Conservation (phyloP, 2,113 vertebrate genomes). For the Pollimyrus isidori region DNA sequence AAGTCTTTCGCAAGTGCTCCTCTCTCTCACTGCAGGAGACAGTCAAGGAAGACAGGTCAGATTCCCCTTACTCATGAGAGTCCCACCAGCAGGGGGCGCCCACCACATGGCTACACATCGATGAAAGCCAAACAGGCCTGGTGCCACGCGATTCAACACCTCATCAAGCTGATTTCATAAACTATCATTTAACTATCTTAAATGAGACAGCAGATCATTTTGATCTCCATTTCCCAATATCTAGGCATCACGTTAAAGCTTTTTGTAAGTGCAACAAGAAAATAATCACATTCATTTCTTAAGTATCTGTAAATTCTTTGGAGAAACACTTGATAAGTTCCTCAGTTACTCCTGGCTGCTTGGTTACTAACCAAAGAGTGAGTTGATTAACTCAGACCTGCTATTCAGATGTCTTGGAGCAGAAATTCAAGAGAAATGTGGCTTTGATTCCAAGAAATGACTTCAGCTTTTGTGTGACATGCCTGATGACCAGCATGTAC, state of each 20-base stretch:
- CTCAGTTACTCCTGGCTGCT: background rate
- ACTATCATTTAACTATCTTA: background rate
- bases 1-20: conserved; percentile 52
- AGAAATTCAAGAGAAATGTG: conserved; percentile 5
- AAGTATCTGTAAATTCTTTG: background rate
- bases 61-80: background rate
- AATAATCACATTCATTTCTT: background rate
- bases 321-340: background rate
- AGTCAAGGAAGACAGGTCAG: background rate
- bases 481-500: background rate
- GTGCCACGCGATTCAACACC: background rate
- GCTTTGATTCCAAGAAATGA: background rate
- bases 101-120: background rate
- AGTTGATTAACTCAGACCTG: background rate
- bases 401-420: background rate
- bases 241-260: background rate
- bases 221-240: background rate
- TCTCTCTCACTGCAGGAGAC: conserved; percentile 44
- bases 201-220: background rate
- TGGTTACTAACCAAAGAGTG: background rate
- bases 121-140: background rate
- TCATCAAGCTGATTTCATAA: background rate
- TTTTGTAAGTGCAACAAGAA: background rate
- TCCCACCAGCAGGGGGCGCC: background rate
- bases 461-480: background rate